phyloP scores from a whole-genome alignment of 37 sponge, comb jelly and placozoan genomes.

The Hormiphora californensis region DNA sequence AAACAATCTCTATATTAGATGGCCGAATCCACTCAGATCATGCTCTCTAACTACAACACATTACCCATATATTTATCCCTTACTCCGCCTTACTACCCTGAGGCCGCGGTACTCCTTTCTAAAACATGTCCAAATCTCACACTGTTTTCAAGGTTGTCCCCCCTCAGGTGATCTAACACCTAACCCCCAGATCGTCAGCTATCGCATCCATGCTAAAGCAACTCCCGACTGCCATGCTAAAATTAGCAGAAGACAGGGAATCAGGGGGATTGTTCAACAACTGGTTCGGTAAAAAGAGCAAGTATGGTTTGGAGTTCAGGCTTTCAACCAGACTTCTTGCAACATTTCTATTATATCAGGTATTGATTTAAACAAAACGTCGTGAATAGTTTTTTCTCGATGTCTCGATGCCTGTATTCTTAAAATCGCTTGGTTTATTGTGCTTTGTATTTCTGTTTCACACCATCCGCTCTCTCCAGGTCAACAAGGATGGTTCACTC shows the following conservation, averaged over 20 bases:
- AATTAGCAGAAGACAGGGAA: constrained; percentile 16
- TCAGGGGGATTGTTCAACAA: constrained; percentile 47
- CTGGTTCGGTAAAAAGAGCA: constrained; percentile 44
- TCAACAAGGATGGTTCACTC: constrained; percentile 31
- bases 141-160: too few species aligned
- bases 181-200: constrained; percentile 19
- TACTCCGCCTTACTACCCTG: too few species aligned
- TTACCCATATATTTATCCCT: too few species aligned
- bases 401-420: not conserved
- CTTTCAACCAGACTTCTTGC: constrained; percentile 13
- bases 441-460: not conserved
- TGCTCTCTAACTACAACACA: too few species aligned
- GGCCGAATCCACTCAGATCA: too few species aligned
- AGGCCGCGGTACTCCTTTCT: too few species aligned
- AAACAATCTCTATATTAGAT: too few species aligned
- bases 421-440: not conserved
- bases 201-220: constrained; percentile 40
- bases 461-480: not conserved
- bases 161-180: too few species aligned
- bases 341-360: constrained; percentile 21
- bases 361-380: not conserved
- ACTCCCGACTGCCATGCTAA: constrained; percentile 8
- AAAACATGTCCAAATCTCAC: too few species aligned
- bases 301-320: constrained; percentile 16
- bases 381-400: not conserved